Evolutionary conservation across 2,113 vertebrate genomes (phyloP).

Genomic region (Megaceryle maxima): DNA sequence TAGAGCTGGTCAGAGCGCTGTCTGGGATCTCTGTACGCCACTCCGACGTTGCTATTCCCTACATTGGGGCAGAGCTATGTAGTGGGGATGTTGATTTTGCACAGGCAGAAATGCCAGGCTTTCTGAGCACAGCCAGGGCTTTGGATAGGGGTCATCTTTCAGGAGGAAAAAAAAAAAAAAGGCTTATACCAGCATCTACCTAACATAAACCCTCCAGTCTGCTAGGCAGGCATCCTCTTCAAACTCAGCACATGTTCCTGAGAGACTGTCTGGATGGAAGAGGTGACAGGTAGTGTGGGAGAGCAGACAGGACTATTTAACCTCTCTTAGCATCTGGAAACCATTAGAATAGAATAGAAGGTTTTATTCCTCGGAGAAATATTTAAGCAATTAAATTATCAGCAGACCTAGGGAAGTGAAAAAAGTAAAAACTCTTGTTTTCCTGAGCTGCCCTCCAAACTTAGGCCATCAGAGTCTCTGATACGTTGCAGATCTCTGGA

Average conservation of each 20-base stretch:
- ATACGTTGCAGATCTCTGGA: background rate
- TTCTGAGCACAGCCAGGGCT: background rate
- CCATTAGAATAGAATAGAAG: conserved; percentile 1
- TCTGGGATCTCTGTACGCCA: background rate
- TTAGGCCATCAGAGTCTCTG: background rate
- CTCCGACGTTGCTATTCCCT: background rate
- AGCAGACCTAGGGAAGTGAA: conserved; percentile 8
- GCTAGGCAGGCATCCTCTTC: background rate
- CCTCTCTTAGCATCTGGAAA: conserved; percentile 32
- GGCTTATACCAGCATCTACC: background rate
- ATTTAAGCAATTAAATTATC: conserved; percentile 37
- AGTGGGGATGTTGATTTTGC: background rate
- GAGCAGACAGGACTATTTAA: conserved; percentile 8
- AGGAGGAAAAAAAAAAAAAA: background rate
- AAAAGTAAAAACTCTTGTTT: background rate
- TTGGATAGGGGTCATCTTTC: background rate
- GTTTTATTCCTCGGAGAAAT: conserved; percentile 17
- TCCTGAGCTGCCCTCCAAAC: background rate
- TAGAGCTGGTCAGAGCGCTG: background rate
- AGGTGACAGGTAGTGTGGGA: background rate
- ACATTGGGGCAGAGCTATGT: background rate
- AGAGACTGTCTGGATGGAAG: background rate
- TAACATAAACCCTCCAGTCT: background rate
- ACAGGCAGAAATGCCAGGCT: background rate
- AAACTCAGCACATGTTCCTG: background rate